Percentiles rank a stretch among this genome's conserved stretches.
Conservation (phyloP, 2,113 vertebrate genomes). For the Pampusana beccarii region DNA sequence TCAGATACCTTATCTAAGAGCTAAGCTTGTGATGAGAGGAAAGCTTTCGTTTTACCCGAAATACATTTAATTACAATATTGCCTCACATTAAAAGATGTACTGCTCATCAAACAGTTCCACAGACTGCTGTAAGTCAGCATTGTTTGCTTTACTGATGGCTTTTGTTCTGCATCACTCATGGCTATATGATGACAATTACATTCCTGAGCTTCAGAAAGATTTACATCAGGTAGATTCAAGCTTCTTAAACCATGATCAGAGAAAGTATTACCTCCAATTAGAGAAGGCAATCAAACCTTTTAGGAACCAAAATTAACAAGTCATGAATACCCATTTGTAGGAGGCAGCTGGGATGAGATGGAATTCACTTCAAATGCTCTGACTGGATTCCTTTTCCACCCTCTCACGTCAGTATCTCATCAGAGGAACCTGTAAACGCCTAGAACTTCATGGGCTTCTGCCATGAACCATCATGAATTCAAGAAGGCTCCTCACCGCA, state of each 20-base stretch:
- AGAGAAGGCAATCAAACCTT: neutral
- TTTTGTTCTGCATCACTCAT: neutral
- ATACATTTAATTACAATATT: conserved; percentile 4
- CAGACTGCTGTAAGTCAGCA: neutral
- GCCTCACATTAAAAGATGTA: neutral
- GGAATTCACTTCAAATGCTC: neutral
- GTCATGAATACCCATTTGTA: neutral
- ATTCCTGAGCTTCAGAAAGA: neutral
- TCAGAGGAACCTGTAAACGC: neutral
- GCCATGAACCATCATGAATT: neutral
- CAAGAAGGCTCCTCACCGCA: neutral
- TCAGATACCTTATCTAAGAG: conserved; percentile 40
- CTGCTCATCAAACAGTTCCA: neutral
- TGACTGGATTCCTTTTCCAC: neutral
- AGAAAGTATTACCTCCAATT: neutral
- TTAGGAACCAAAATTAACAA: neutral
- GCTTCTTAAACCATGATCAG: neutral
- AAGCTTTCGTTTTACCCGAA: conserved; percentile 30
- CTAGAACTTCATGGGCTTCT: neutral
- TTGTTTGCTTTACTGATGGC: neutral
- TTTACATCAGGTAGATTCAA: neutral
- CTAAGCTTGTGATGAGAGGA: neutral
- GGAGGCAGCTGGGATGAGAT: neutral
- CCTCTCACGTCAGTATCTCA: neutral
- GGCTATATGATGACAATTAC: neutral